Evolutionary conservation across 1,140 invertebrate species (phyloP).

Genomic region (Eubasilissa regina): DNA sequence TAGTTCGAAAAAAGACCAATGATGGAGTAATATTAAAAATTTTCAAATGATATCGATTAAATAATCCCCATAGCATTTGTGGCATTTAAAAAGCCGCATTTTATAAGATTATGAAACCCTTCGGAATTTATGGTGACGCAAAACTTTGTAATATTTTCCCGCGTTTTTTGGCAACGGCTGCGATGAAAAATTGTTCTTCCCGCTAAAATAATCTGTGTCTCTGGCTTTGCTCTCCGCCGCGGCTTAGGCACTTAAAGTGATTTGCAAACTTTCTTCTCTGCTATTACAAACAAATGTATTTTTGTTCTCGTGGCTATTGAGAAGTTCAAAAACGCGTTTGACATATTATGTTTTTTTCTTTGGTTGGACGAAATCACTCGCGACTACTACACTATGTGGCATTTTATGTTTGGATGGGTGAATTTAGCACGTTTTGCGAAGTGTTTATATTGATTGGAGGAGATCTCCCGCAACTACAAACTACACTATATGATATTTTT

Average conservation of each 20-base stretch:
- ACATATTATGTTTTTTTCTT: too few species aligned
- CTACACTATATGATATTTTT: too few species aligned
- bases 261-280: constrained; percentile 25
- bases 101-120: constrained; percentile 7
- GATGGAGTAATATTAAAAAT: not conserved
- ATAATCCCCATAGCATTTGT: not conserved
- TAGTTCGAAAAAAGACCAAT: too few species aligned
- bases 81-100: not conserved
- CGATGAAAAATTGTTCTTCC: constrained; percentile 32
- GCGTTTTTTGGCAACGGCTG: constrained; percentile 31
- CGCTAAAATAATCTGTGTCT: constrained; percentile 1
- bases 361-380: too few species aligned
- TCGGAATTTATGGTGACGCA: constrained; percentile 32
- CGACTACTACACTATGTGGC: too few species aligned
- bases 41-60: constrained; percentile 7
- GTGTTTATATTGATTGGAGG: too few species aligned
- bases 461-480: too few species aligned
- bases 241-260: constrained; percentile 28
- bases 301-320: not conserved
- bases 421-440: too few species aligned
- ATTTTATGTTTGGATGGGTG: too few species aligned
- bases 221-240: not conserved
- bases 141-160: constrained; percentile 24
- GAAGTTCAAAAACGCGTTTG: too few species aligned
- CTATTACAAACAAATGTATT: constrained; percentile 7